phyloP scores from a whole-genome alignment of 2,113 vertebrate genomes.

The Nothocercus julius region DNA sequence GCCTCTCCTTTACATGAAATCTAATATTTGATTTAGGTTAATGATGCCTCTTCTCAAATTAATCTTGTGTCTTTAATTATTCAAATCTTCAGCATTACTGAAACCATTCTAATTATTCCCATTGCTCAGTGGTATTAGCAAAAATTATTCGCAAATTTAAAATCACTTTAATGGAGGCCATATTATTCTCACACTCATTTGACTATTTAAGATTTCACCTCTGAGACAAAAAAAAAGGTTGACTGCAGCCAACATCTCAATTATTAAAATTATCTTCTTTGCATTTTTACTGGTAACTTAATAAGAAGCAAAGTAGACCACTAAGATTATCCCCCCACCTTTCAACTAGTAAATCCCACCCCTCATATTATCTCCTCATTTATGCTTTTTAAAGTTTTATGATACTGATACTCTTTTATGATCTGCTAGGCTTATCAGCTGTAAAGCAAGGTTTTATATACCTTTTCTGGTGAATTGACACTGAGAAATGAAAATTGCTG shows the following conservation, averaged over 20 bases:
- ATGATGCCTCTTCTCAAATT: slow-evolving; percentile 76
- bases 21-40: slow-evolving; percentile 80
- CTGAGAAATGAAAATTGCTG: slow-evolving; percentile 61
- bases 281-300: slow-evolving; percentile 60
- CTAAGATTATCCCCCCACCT: slow-evolving; percentile 43
- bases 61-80: slow-evolving; percentile 80
- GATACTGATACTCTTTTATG: slow-evolving; percentile 74
- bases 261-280: slow-evolving; percentile 71
- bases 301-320: slow-evolving; percentile 16
- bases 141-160: slow-evolving; percentile 78
- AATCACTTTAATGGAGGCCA: slow-evolving; percentile 71
- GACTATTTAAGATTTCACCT: slow-evolving; percentile 71
- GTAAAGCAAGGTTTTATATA: slow-evolving; percentile 58
- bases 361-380: slow-evolving; percentile 71
- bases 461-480: slow-evolving; percentile 39
- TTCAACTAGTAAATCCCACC: slow-evolving; percentile 64
- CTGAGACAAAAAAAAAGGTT: slow-evolving; percentile 64
- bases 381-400: slow-evolving; percentile 74
- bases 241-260: slow-evolving; percentile 46
- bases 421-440: slow-evolving; percentile 72
- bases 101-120: slow-evolving; percentile 78
- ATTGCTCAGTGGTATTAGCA: slow-evolving; percentile 73
- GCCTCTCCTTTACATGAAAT: slow-evolving; percentile 53
- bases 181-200: slow-evolving; percentile 68
- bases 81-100: slow-evolving; percentile 71